These are phyloP conservation scores for Mustela nigripes DNA, from an alignment of 2,113 vertebrate genomes.

Conservation along the genomic window DNA sequence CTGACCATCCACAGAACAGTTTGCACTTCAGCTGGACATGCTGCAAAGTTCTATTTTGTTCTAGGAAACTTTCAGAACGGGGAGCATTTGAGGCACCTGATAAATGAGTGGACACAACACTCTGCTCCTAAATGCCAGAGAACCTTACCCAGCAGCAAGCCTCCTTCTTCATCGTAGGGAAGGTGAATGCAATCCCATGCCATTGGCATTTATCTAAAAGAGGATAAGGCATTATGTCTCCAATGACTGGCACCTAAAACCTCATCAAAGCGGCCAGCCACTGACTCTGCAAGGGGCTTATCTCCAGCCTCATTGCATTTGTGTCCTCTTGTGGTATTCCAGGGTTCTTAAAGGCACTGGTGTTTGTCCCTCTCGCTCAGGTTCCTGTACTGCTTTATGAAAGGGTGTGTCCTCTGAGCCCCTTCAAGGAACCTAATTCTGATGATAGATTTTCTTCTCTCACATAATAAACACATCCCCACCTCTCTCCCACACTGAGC, in stretches of 20 bases:
- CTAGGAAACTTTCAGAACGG: not conserved
- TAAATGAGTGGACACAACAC: conserved; percentile 12
- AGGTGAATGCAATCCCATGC: not conserved
- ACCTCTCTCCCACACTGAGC: not conserved
- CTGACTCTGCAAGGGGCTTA: not conserved
- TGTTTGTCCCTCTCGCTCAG: not conserved
- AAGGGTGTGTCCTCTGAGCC: not conserved
- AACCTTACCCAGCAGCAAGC: not conserved
- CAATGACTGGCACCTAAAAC: too few relatives aligned
- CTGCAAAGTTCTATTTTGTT: not conserved
- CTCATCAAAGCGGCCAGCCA: not conserved
- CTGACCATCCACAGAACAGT: not conserved
- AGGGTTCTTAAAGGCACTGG: not conserved
- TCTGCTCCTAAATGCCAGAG: not conserved
- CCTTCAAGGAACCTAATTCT: not conserved
- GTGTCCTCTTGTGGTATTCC: not conserved
- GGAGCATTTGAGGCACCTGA: not conserved
- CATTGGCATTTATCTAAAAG: not conserved
- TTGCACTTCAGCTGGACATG: not conserved
- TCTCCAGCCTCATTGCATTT: fast-evolving
- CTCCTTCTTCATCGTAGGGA: not conserved
- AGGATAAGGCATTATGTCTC: too few relatives aligned
- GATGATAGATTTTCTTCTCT: not conserved
- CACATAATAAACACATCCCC: not conserved
- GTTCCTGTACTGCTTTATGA: not conserved